phyloP scores from a whole-genome alignment of 2,888 invertebrate species.

The Coelogynopora nodosa region DNA sequence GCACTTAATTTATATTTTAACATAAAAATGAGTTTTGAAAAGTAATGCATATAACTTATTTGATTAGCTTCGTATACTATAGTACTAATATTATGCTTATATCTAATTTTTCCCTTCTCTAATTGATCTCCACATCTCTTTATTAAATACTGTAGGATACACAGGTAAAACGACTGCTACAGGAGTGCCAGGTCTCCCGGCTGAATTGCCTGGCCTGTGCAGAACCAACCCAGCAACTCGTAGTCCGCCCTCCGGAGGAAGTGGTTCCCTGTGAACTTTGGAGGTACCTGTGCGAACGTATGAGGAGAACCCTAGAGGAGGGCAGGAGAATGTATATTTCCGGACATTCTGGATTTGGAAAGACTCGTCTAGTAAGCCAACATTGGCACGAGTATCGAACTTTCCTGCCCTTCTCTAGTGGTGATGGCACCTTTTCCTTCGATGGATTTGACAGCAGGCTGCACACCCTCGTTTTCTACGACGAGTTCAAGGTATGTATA shows the following conservation, averaged over 20 bases:
- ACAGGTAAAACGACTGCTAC: neutral
- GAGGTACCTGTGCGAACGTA: neutral
- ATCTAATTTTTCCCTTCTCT: no score
- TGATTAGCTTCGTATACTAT: no score
- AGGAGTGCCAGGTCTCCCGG: neutral
- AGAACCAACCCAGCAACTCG: no score
- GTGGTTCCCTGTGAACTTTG: neutral
- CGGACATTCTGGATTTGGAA: neutral
- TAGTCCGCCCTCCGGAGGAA: no score
- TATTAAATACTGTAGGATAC: no score
- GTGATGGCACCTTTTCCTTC: no score
- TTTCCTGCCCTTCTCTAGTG: no score
- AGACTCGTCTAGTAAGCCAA: neutral
- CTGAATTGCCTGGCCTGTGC: neutral
- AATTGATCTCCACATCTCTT: no score
- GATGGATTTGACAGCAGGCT: neutral
- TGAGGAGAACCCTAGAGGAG: neutral
- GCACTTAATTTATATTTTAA: no score
- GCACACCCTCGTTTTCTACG: neutral
- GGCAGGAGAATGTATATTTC: neutral
- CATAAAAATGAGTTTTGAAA: no score
- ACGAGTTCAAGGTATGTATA: neutral
- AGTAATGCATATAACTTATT: no score
- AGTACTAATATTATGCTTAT: no score
- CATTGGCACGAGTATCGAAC: neutral